Percentiles rank a stretch among this genome's conserved stretches.
Conservation (phyloP, 2,888 invertebrate species). For the Ochropleura leucogaster region DNA sequence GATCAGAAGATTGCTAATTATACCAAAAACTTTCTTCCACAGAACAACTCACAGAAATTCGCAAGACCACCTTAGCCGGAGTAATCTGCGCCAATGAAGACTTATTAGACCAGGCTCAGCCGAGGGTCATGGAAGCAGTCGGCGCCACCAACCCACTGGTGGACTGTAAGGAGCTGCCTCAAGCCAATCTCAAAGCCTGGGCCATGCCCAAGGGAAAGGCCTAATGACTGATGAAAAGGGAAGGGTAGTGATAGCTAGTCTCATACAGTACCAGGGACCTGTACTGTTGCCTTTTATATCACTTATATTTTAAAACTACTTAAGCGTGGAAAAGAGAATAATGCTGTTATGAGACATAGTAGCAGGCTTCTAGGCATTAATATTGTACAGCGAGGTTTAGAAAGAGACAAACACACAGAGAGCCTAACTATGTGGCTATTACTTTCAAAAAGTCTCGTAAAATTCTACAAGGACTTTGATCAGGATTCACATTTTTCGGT, state of each 20-base stretch:
- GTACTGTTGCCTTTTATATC: background rate
- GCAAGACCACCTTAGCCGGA: slow-evolving; percentile 93
- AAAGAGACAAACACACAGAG: background rate
- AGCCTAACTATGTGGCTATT: background rate
- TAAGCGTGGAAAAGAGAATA: background rate
- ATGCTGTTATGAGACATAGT: background rate
- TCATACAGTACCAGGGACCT: background rate
- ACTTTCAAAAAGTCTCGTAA: background rate
- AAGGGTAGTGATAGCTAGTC: slow-evolving; percentile 43
- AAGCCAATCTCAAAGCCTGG: slow-evolving; percentile 91
- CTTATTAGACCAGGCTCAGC: slow-evolving; percentile 91
- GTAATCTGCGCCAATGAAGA: slow-evolving; percentile 95
- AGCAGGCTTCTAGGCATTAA: background rate
- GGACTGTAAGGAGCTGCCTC: slow-evolving; percentile 91
- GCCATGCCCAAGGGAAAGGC: slow-evolving; percentile 54
- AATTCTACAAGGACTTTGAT: background rate
- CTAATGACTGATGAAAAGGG: slow-evolving; percentile 4
- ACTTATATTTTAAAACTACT: background rate
- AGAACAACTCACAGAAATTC: slow-evolving; percentile 95
- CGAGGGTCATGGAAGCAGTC: slow-evolving; percentile 93
- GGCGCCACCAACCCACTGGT: slow-evolving; percentile 91
- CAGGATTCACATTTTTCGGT: background rate
- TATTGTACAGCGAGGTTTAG: background rate
- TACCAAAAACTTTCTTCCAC: slow-evolving; percentile 34
- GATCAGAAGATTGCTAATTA: background rate